Evolutionary conservation across 2,888 invertebrate genomes (phyloP), one percentile per base, ranked within the genome.

Genomic region (Plagodis dolabraria): DNA sequence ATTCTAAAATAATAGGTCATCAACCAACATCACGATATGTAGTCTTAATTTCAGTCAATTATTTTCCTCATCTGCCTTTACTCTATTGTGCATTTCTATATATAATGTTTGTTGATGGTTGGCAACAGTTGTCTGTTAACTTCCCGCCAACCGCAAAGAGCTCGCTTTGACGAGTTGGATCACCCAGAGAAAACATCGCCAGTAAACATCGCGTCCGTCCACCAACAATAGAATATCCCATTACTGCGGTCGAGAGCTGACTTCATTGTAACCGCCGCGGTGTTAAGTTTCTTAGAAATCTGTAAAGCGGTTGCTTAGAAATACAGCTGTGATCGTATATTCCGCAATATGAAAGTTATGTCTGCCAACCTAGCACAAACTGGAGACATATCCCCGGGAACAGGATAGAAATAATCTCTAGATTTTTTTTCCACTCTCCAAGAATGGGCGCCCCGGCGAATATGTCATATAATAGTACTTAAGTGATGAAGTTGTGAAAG

Each of bases 201-300:
- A 5, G 48, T 50, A 45, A 12, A 45, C 7, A 43, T 12, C 11
- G 43, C 38, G 38, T 42, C 42, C 6, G 42, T n/a, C 38, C 22
- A 7, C 10, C 36, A 47, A 48, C 54, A 60, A 55, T 38, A 53
- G 22, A 9, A 36, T 33, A 42, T 56, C 47, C 10, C 33, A 34
- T 60, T 60, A 12, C 51, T 38, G 54, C 5, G 60, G 60, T 60
- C 22, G 11, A 8, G 12, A 33, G 42, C 22, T 42, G 57, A 35
- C 43, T 52, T 48, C 44, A 10, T 44, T 52, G 7, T 47, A 40
- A 53, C 47, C 52, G 33, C 57, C 33, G n/a, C n/a, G 44, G 48
- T 44, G 11, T 48, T 5, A 6, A 6, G n/a, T 57, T 43, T 57
- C 52, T 35, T 44, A 48, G 43, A 51, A 57, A 57, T 40, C 38